These are phyloP conservation scores for Caiman crocodilus DNA, from an alignment of 2,797 vertebrate species.

Conservation along the genomic window DNA sequence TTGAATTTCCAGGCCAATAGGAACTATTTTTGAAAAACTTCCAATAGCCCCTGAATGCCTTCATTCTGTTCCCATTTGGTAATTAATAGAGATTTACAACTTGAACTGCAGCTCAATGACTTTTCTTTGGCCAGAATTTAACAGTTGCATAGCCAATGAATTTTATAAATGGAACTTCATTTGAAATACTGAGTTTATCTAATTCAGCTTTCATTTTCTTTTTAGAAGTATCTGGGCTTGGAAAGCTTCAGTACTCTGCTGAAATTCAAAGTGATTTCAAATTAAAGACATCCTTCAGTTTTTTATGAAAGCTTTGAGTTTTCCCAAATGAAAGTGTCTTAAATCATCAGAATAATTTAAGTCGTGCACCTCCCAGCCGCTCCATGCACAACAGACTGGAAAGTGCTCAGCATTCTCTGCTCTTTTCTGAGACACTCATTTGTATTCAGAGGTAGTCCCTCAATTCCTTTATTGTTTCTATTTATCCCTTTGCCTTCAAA, in stretches of 20 bases:
- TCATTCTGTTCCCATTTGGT: rapidly evolving
- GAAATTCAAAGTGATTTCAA: background rate
- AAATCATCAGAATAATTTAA: conserved; percentile 56
- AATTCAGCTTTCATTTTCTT: background rate
- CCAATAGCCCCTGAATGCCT: background rate
- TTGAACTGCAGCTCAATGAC: background rate
- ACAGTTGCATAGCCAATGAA: background rate
- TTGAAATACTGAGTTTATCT: background rate
- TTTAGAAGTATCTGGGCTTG: background rate
- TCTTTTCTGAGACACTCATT: background rate
- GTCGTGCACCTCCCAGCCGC: background rate
- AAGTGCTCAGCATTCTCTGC: background rate
- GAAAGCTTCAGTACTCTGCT: conserved; percentile 1
- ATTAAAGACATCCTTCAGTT: conserved; percentile 27
- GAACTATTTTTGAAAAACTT: background rate
- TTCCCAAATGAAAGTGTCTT: conserved; percentile 14
- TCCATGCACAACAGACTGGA: background rate
- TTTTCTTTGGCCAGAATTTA: background rate
- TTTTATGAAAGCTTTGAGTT: conserved; percentile 49
- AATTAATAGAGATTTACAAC: background rate
- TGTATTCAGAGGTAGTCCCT: background rate
- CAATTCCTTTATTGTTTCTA: background rate
- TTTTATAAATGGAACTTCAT: background rate
- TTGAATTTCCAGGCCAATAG: background rate
- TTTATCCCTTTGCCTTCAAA: background rate